Base-by-base conservation (phyloP, 2,113 vertebrate genomes). In the Pitta sordida region DNA sequence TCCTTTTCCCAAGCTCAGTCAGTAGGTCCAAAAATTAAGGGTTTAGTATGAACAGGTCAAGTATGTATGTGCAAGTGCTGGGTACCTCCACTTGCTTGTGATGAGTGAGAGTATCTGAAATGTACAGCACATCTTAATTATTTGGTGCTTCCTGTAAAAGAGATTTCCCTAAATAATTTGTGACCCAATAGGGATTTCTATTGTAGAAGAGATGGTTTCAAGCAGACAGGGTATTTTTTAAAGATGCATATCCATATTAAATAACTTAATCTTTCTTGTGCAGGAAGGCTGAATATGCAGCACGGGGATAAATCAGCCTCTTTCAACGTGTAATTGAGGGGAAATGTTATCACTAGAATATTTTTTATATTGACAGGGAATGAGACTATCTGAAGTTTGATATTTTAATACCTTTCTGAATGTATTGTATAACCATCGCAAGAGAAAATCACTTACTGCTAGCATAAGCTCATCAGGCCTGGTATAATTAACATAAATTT, bases 361-460 rank as follows among this genome's bases (percentile, higher is more conserved):
- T 94, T 95, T 94, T 96, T 96, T 89, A 93, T 91, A 95, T 91
- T 95, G 91, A 94, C 91, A 83, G 85, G 75, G 91, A 94, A 95
- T 67, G 82, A 94, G 91, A 87, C 73, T 94, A 93, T 89, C 87
- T 2, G 0, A 85, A 92, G 87, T 94, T 91, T 91, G 96, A 93
- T 96, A 94, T 96, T 95, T 93, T 95, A 94, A 92, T 93, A 93
- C 90, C 91, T 94, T 95, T 94, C 94, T 94, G 83, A 83, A 86
- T 91, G 94, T 41, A 92, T 95, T 91, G 93, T 95, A 27, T 58
- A 24, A 91, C 71, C 71, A 64, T 87, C 5, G 34, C 79, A 60
- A 83, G 85, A 92, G 91, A 91, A 96, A 95, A 96, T 94, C 93
- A 96, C 93, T 95, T 95, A 96, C 68, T 75, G 91, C 88, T 83